Evolutionary conservation across 2,888 invertebrate genomes (phyloP).

Genomic region (Creontiades dilutus): DNA sequence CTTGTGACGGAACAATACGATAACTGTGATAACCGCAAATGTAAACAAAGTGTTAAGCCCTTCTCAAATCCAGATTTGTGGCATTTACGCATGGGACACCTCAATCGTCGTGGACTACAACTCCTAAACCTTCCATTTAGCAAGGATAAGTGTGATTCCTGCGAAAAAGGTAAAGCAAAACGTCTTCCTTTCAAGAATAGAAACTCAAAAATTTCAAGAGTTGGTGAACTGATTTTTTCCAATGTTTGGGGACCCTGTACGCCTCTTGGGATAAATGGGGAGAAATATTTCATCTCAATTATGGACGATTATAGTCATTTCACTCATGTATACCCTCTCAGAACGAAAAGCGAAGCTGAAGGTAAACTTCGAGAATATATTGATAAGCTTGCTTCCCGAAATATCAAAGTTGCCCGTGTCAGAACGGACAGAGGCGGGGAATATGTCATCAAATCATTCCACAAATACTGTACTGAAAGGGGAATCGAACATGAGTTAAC

Average conservation of each 20-base stretch:
- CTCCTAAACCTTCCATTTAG: slow-evolving; percentile 62
- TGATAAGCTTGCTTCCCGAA: slow-evolving; percentile 13
- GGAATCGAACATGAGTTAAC: slow-evolving; percentile 63
- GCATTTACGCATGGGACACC: slow-evolving; percentile 67
- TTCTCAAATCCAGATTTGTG: neutral
- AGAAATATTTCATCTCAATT: slow-evolving; percentile 34
- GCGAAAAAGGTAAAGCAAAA: slow-evolving; percentile 69
- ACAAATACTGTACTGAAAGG: neutral
- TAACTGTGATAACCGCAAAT: no score
- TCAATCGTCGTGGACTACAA: slow-evolving; percentile 59
- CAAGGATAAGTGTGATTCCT: slow-evolving; percentile 65
- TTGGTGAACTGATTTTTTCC: neutral
- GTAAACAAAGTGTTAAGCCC: no score
- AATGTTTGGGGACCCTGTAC: neutral
- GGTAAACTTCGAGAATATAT: slow-evolving; percentile 55
- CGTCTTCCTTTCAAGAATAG: slow-evolving; percentile 64
- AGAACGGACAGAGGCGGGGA: slow-evolving; percentile 75
- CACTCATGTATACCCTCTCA: slow-evolving; percentile 43
- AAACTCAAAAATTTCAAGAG: slow-evolving; percentile 34
- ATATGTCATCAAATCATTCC: slow-evolving; percentile 57
- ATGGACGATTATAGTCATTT: slow-evolving; percentile 65
- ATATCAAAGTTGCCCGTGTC: slow-evolving; percentile 35
- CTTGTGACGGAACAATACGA: no score
- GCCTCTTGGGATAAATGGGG: neutral
- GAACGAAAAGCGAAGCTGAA: slow-evolving; percentile 53